A percentile compares a stretch with the other conserved stretches of the same genome.
These are phyloP conservation scores for Diadumene lineata DNA, from an alignment of 92 coral and sea anemone species.

Conservation along the genomic window DNA sequence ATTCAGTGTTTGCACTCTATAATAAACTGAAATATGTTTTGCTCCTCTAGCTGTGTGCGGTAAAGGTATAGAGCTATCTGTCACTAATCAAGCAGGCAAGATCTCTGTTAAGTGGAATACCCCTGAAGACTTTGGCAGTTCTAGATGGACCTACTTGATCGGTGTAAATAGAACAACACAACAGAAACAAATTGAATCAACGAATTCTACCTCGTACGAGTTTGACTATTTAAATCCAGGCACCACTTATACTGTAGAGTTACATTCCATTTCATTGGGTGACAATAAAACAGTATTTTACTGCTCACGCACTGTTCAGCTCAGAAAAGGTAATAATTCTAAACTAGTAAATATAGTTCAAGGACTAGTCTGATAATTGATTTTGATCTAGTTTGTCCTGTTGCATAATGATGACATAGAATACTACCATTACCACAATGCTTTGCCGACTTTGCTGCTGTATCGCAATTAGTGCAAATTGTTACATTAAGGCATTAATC, in stretches of 20 bases:
- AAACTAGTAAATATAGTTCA: not conserved
- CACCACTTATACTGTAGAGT: not conserved
- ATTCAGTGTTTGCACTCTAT: too few species aligned
- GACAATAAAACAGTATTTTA: not conserved
- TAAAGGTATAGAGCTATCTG: not conserved
- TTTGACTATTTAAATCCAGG: not conserved
- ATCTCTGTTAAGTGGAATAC: not conserved
- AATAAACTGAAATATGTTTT: too few species aligned
- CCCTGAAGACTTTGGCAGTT: not conserved
- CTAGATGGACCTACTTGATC: not conserved
- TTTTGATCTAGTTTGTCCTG: too few species aligned
- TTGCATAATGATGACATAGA: too few species aligned
- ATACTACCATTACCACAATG: too few species aligned
- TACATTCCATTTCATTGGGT: not conserved
- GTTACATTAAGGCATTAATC: too few species aligned
- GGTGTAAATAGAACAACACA: not conserved
- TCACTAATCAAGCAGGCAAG: not conserved
- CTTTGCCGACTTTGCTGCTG: too few species aligned
- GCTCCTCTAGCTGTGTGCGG: not conserved
- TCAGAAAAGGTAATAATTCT: slow-evolving; percentile 6
- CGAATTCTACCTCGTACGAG: not conserved
- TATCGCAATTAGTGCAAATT: too few species aligned
- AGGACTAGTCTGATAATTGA: too few species aligned
- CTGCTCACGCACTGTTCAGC: not conserved
- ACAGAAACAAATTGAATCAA: not conserved